Evolutionary conservation across 2,888 invertebrate genomes (phyloP), one percentile per base, ranked within the genome.

Genomic region (Steinernema carpocapsae): DNA sequence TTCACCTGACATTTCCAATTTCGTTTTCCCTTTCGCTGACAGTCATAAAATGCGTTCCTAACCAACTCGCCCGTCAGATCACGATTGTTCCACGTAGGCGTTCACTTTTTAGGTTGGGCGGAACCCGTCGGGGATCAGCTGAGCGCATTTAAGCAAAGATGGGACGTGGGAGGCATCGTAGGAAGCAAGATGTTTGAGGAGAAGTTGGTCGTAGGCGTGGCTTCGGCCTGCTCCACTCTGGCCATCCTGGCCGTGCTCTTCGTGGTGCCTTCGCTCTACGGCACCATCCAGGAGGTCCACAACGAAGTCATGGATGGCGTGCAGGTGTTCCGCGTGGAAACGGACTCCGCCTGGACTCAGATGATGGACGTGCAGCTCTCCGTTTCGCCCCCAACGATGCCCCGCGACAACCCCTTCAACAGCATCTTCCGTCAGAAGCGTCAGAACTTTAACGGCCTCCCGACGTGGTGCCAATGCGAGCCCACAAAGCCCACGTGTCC

Each of bases 241-340:
- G 70, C 70, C 70, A 7, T 70, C 12, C 42, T 42, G n/a, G 42
- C 43, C 42, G 3, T 4, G n/a, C 37, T 70, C n/a, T 32, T 70
- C 70, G 70, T 70, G 10, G n/a, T 70, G 4, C 70, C 70, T 7
- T 70, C 70, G 70, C 70, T 70, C 42, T 70, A 42, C n/a, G 3
- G 37, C 10, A 70, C 70, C n/a, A 70, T 70, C 70, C 6, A 14
- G 73, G 75, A 82, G 82, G 70, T n/a, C n/a, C n/a, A n/a, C n/a
- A n/a, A n/a, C n/a, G n/a, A n/a, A n/a, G n/a, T n/a, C n/a, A n/a
- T n/a, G n/a, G n/a, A n/a, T n/a, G n/a, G n/a, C n/a, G n/a, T n/a
- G n/a, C n/a, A n/a, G n/a, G n/a, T n/a, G n/a, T 85, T 85, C 80
- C 85, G 85, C 70, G 84, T 83, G 51, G 84, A 86, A 74, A 86